Conservation (phyloP, 2,888 invertebrate genomes). For the Drosophila merina region DNA sequence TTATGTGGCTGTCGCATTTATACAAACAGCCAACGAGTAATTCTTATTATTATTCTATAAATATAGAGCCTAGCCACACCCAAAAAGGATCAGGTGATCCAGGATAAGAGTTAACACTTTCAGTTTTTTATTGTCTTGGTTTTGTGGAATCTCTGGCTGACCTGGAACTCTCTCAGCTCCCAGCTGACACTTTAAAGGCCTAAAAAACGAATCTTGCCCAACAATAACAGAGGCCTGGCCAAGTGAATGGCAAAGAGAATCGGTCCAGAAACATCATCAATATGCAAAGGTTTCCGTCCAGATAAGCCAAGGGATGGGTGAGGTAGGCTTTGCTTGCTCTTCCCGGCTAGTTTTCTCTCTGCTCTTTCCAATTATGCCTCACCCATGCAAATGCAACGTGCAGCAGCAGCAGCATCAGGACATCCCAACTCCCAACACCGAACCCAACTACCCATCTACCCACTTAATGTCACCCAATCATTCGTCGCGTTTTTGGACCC, state of each 20-base stretch:
- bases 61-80: not conserved
- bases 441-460: not conserved
- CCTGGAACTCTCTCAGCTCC: not conserved
- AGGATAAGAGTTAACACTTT: not conserved
- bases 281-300: slow-evolving; percentile 60
- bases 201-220: slow-evolving; percentile 12
- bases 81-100: not conserved
- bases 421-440: not conserved
- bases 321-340: slow-evolving; percentile 15
- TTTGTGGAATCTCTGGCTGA: not conserved
- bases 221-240: slow-evolving; percentile 23
- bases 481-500: slow-evolving; percentile 74
- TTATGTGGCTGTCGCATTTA: slow-evolving; percentile 56
- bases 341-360: slow-evolving; percentile 37
- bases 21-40: not conserved
- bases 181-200: slow-evolving; percentile 48
- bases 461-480: slow-evolving; percentile 44
- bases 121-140: not conserved
- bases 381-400: slow-evolving; percentile 79
- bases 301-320: slow-evolving; percentile 9
- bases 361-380: slow-evolving; percentile 76
- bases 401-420: slow-evolving; percentile 11
- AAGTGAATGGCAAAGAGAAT: slow-evolving; percentile 21
- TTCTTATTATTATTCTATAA: slow-evolving; percentile 44
- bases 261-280: slow-evolving; percentile 65